phyloP scores from a whole-genome alignment of 30 jellyfish, hydroid and myxozoan genomes.

The Catostylus mosaicus region DNA sequence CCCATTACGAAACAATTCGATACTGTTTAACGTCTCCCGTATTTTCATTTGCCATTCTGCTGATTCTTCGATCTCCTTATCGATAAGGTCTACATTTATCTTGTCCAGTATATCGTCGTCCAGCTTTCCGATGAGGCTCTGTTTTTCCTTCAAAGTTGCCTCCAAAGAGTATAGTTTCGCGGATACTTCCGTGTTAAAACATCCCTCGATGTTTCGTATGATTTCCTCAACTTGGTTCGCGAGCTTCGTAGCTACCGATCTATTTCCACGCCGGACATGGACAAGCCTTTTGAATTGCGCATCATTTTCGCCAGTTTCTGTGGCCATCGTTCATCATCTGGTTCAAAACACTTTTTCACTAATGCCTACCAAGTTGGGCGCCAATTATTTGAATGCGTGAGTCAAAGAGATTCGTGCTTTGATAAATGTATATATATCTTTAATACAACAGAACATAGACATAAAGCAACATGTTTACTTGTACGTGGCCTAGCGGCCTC shows the following conservation, averaged over 20 bases:
- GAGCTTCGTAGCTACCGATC: not conserved
- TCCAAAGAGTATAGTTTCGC: not conserved
- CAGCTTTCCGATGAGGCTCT: not conserved
- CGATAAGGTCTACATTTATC: not conserved
- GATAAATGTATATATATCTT: too few species aligned
- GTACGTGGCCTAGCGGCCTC: too few species aligned
- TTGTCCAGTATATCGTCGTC: not conserved
- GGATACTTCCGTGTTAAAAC: not conserved
- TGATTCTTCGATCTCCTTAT: not conserved
- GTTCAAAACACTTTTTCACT: too few species aligned
- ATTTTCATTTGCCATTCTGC: not conserved
- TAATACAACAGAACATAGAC: too few species aligned
- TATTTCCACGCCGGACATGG: not conserved
- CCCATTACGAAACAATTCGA: not conserved
- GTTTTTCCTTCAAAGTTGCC: not conserved
- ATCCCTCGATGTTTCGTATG: not conserved
- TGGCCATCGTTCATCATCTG: too few species aligned
- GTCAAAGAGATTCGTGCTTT: too few species aligned
- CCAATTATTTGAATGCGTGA: too few species aligned
- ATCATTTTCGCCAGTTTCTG: too few species aligned
- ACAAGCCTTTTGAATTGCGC: too few species aligned
- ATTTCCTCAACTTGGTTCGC: not conserved
- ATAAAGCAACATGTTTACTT: too few species aligned
- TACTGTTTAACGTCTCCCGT: not conserved
- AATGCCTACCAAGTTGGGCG: too few species aligned